Conservation (phyloP, 2,113 vertebrate genomes). For the Chelonoidis abingdonii region DNA sequence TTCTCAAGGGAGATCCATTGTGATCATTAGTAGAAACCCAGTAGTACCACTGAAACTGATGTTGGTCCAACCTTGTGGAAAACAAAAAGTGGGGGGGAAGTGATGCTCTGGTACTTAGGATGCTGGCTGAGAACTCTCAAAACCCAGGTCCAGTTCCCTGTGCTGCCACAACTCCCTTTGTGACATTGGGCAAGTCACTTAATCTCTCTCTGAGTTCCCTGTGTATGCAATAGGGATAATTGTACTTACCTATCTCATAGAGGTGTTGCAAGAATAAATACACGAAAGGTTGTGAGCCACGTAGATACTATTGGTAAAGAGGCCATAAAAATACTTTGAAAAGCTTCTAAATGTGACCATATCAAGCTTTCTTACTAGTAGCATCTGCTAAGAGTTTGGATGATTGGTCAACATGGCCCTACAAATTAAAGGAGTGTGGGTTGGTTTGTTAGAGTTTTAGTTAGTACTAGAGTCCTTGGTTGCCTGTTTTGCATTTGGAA, state of each 20-base stretch:
- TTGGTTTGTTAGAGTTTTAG: not conserved
- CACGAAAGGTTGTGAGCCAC: accelerated
- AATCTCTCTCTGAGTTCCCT: not conserved
- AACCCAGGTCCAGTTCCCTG: not conserved
- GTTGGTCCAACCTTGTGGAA: not conserved
- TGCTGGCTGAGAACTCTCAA: not conserved
- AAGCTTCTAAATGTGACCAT: not conserved
- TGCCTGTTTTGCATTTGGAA: not conserved
- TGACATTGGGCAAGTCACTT: not conserved
- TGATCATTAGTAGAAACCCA: not conserved
- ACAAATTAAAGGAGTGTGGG: not conserved
- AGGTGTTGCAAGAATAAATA: not conserved
- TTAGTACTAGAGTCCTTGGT: accelerated
- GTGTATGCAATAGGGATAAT: not conserved
- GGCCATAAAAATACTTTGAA: not conserved
- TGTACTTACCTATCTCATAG: not conserved
- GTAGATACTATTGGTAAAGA: not conserved
- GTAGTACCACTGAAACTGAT: not conserved
- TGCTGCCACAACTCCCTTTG: not conserved
- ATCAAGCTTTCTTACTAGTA: not conserved
- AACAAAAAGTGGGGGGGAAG: not conserved
- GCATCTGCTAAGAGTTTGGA: not conserved
- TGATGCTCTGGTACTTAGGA: not conserved
- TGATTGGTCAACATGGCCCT: not conserved
- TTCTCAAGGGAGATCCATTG: not conserved